Base-by-base conservation (phyloP, 1,140 invertebrate species). In the Leptoteleia sp. region DNA sequence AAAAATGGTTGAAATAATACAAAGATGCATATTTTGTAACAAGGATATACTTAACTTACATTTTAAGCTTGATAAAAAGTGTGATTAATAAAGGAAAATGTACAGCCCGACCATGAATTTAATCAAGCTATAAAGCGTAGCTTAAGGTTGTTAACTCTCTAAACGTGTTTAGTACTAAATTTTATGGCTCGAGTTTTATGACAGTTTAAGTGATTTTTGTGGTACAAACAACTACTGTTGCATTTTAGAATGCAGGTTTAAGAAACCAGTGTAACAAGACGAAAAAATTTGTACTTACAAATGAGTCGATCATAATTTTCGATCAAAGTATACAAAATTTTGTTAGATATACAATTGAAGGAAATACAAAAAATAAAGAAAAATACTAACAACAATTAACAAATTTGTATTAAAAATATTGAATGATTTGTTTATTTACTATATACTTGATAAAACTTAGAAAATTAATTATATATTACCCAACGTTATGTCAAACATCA, bases 161-260 rank as follows among this genome's bases (percentile, higher is more conserved):
- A 27, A 55, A 57, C 37, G 52, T 57, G 52, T 42, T 57, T 57
- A 42, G 52, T 31, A 57, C 3, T 9, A 57, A 57, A 57, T 29
- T 57, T 57, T 57, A 57, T 29, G 13, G 25, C 37, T 42, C 5
- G 4, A 57, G 22, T 57, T 57, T 61, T 61, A 61, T 35, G 55
- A 47, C 13, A 43, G 9, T 61, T 61, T 61, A 42, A 61, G 40
- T 61, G 40, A 45, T 61, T 61, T 40, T 61, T 47, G 55, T 61
- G 55, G 55, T 61, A 47, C 35, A 33, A 61, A 61, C 42, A 47
- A 61, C 42, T 61, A 47, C 42, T 61, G 40, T 47, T 61, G 40
- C 31, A 19, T 35, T 61, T 61, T 5, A 37, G 12, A 37, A 31
- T 13, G 13, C n/a, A n/a, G 16, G 19, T n/a, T 13, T 0, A 45